Evolutionary conservation across 2,113 vertebrate genomes (phyloP), one percentile per base, ranked within the genome.

Genomic region (Cyprinus carpio): DNA sequence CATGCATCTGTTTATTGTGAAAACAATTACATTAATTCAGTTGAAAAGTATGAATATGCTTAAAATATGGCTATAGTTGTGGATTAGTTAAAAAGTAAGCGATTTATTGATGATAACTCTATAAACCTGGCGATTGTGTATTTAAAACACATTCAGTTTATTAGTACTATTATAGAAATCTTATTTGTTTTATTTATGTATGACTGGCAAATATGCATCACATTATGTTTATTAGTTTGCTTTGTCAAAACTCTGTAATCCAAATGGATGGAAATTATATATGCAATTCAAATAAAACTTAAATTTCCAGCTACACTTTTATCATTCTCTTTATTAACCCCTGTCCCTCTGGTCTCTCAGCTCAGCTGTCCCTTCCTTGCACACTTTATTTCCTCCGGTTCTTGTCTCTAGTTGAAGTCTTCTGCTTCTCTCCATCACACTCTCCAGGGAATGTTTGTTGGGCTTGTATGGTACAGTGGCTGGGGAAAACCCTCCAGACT

Each of bases 381-480:
- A 18, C 0, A 83, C 62, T 75, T 56, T 83, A 89, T 40, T 75
- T 82, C 82, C 51, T 75, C 10, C 64, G 75, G 31, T 40, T 56
- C 18, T 75, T 49, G 29, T 49, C 11, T 71, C 23, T n/a, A 80
- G 29, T 79, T 65, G 81, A 69, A 51, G 40, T 49, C 58, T 85
- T 81, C 27, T 86, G 18, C 16, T n/a, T 87, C 16, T 40, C 82
- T n/a, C n/a, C n/a, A n/a, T n/a, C n/a, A n/a, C n/a, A n/a, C n/a
- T n/a, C n/a, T 92, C 83, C 93, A 95, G 94, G 90, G 91, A 91
- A 90, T 86, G 90, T 87, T 90, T 85, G 84, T 87, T 85, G 83
- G 91, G 86, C 86, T 89, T 88, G 87, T 91, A 83, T 80, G 87
- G 83, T 85, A 79, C 85, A 82, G 81, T 78, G 37, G 79, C 87